Conservation (phyloP, 2,113 vertebrate genomes). For the Piaya cayana region DNA sequence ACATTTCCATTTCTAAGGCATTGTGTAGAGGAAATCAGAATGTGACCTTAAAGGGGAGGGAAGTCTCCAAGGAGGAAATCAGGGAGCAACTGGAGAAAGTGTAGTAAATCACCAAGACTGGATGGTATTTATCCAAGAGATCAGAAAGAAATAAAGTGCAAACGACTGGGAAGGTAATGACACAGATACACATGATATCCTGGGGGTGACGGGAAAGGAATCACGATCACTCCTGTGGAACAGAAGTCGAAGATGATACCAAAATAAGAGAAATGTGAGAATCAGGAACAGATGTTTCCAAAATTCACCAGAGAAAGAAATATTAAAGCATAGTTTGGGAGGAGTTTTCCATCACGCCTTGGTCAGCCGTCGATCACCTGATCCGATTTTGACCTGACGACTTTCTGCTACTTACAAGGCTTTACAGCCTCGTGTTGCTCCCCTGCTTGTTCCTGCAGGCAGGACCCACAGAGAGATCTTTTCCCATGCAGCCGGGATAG, state of each 20-base stretch:
- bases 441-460: neutral
- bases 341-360: neutral
- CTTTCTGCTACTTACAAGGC: neutral
- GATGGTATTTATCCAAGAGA: conserved; percentile 20
- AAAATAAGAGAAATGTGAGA: conserved; percentile 7
- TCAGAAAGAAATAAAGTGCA: conserved; percentile 34
- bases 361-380: neutral
- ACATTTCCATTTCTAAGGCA: conserved; percentile 62
- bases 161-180: neutral
- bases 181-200: neutral
- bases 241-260: conserved; percentile 9
- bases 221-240: neutral
- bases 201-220: neutral
- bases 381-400: neutral
- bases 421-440: neutral
- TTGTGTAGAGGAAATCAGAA: conserved; percentile 58
- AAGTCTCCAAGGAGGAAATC: conserved; percentile 53
- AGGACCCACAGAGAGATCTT: neutral
- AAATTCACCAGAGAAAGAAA: neutral
- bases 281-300: conserved; percentile 10
- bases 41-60: conserved; percentile 30
- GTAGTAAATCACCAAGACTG: conserved; percentile 29
- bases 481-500: rapidly evolving
- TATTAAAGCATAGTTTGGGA: neutral
- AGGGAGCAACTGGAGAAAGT: conserved; percentile 66